Base-by-base conservation (phyloP, 37 sponge, comb jelly and placozoan species). In the Oopsacas minuta region DNA sequence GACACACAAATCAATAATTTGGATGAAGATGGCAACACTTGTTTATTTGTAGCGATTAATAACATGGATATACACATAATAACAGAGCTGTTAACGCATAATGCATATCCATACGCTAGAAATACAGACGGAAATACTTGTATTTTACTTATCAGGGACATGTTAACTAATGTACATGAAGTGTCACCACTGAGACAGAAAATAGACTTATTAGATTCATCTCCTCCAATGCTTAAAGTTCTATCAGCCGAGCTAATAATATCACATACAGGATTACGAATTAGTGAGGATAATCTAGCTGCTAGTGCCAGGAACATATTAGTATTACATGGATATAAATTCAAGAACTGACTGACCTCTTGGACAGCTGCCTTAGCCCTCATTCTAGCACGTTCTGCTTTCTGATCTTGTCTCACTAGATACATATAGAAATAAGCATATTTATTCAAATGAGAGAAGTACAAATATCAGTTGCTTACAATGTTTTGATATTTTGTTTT, bases 101-200 rank as follows among this genome's bases (percentile, higher is more conserved):
- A 61, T 61, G 75, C 75, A 61, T 61, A 61, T 61, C 75, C 75
- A 3, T 61, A 61, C 28, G 75, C 75, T 61, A 61, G 28, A 12
- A n/a, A 61, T 61, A 61, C 28, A 61, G 28, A 61, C 28, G 75
- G 75, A n/a, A 12, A 61, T 12, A 25, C 75, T 34, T 61, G 75
- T 61, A 61, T 61, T 3, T 25, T 3, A 5, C 22, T 61, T 3
- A 61, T n/a, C 28, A 25, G 7, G 28, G 5, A 5, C 22, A 61
- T 20, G 5, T 20, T 61, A 61, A 61, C 5, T 12, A 61, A 61
- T 3, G 28, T 7, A 25, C 3, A 61, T 20, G 5, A 61, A 25
- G 1, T 20, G 32, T 61, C 75, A 12, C 22, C 20, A 20, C 7
- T 61, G 7, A 3, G 22, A 3, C 22, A 61, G 75, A 61, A 61